Conservation (phyloP, 2,113 vertebrate genomes). For the Hippocampus mohnikei region DNA sequence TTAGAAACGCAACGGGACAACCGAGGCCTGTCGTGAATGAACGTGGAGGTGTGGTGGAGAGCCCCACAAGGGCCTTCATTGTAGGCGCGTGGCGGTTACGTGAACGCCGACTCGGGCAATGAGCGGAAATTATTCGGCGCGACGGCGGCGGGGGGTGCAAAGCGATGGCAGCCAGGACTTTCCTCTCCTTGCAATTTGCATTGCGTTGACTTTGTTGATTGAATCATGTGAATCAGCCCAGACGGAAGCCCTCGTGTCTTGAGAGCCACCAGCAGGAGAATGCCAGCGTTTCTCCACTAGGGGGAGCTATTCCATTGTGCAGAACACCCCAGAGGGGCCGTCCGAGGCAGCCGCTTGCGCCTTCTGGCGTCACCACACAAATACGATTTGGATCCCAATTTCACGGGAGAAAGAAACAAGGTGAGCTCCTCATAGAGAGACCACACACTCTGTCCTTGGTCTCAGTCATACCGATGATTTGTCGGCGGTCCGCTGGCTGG, state of each 20-base stretch:
- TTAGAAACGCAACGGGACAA: conserved; percentile 59
- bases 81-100: conserved; percentile 82
- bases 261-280: background rate
- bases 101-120: conserved; percentile 87
- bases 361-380: too few species aligned
- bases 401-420: too few species aligned
- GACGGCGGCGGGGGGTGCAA: conserved; percentile 81
- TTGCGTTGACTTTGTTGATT: background rate
- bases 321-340: background rate
- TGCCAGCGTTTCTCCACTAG: conserved; percentile 48
- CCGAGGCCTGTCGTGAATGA: conserved; percentile 61
- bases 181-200: conserved; percentile 23
- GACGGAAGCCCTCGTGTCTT: conserved; percentile 42
- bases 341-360: too few species aligned
- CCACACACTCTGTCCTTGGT: too few species aligned
- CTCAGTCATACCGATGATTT: too few species aligned
- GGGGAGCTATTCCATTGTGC: conserved; percentile 56
- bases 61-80: conserved; percentile 72
- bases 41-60: conserved; percentile 33
- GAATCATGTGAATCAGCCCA: background rate
- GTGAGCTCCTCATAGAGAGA: too few species aligned
- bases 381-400: too few species aligned
- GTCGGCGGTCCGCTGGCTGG: too few species aligned
- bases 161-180: conserved; percentile 72
- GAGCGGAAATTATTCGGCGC: conserved; percentile 92